Percentiles rank a stretch among this genome's conserved stretches.
These are phyloP conservation scores for Nomada lathburiana DNA, from an alignment of 2,888 invertebrate genomes.

Conservation along the genomic window DNA sequence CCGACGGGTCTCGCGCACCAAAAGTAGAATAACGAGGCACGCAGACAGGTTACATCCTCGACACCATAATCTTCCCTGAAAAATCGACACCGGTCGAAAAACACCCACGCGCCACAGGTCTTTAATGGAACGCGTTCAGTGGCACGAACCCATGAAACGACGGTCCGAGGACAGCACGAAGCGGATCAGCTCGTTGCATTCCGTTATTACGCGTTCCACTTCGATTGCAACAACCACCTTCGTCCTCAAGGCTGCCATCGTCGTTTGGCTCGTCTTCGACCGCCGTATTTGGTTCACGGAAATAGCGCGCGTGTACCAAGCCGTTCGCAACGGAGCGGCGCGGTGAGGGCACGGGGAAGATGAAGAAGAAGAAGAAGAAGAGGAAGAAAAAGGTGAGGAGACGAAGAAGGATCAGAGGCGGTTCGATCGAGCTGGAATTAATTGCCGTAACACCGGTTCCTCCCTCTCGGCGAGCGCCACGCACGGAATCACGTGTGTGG, in stretches of 20 bases:
- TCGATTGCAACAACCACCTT: constrained; percentile 61
- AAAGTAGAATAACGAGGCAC: neutral
- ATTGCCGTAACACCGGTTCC: constrained; percentile 71
- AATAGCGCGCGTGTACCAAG: constrained; percentile 61
- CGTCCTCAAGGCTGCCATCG: constrained; percentile 34
- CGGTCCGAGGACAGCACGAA: constrained; percentile 46
- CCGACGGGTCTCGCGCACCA: neutral
- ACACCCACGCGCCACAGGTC: constrained; percentile 10
- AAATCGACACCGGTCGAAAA: neutral
- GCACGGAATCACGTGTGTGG: constrained; percentile 63
- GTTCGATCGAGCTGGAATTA: constrained; percentile 69
- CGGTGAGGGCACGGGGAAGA: neutral
- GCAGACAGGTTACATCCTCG: neutral
- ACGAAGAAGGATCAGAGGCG: constrained; percentile 60
- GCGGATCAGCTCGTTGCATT: constrained; percentile 69
- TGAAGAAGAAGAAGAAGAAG: neutral
- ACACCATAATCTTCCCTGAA: neutral
- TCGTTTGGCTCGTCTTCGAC: constrained; percentile 48
- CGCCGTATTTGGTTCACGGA: constrained; percentile 72
- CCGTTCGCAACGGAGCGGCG: neutral
- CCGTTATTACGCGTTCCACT: constrained; percentile 74
- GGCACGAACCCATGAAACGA: neutral
- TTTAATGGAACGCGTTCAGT: neutral
- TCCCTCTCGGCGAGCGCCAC: constrained; percentile 67
- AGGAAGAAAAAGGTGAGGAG: constrained; percentile 22